These are phyloP conservation scores for pig (Sus scrofa) DNA, from an alignment of 2,113 vertebrate species.

Conservation along the genomic window T2T-Sscrofa CM000814.6:90117501-90118000, in stretches of 20 bases:
- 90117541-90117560: neutral
- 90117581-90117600: too few species aligned
- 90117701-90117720: neutral
- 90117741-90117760: neutral
- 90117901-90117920: neutral
- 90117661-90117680: neutral
- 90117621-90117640: too few species aligned
- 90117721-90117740: neutral
- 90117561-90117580: neutral
- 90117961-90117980: neutral
- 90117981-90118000: neutral
- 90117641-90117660: too few species aligned
- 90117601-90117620: too few species aligned
- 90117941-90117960: neutral
- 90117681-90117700: neutral
- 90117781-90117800: neutral
- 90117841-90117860: neutral
- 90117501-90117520: neutral
- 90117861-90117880: neutral
- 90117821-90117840: neutral
- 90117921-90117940: neutral
- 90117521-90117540: neutral
- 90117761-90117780: neutral
- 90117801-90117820: neutral
- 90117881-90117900: rapidly evolving